Base-by-base conservation (phyloP, 2,797 vertebrate genomes). In the Cuculus canorus region DNA sequence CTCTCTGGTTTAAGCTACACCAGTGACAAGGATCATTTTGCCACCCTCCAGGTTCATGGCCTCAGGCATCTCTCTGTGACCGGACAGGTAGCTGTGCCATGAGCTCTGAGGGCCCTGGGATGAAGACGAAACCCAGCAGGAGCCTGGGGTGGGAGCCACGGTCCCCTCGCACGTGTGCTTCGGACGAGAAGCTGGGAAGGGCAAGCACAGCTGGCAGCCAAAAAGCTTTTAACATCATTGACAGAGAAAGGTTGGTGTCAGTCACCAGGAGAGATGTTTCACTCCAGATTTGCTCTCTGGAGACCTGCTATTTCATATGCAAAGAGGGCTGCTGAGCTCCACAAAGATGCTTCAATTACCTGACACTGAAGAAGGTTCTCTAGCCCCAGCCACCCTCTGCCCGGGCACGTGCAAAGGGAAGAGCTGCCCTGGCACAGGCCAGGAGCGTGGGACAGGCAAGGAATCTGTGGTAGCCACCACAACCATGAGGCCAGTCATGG, bases 51-150 rank as follows among this genome's bases (percentile, higher is more conserved):
- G 43, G 17, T 9, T 47, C 6, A 1, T 1, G 17, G 70, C 66
- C 43, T 9, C 35, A 4, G 0, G 0, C 0, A 0, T 13, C 11
- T 32, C 27, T 19, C 70, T 28, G 13, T 39, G 27, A 50, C 17
- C 11, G 5, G 54, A 23, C 19, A 13, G 0, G 2, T 14, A 33
- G 27, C 2, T 5, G 5, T 56, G 27, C 50, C 0, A 0, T 16
- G 64, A 10, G 32, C 54, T 32, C 33, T 56, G 13, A 3, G 0
- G 0, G 47, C 25, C 39, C 32, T 28, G 50, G 50, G 50, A 52
- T 52, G 50, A 27, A 65, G 71, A 3, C 10, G 41, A 43, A 24
- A 30, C 4, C 32, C 50, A 30, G 19, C 33, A 43, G 60, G 27
- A 63, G 7, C 28, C 3, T 9, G 35, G 41, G 7, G 6, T 11